A percentile compares a stretch with the other conserved stretches of the same genome.
These are phyloP conservation scores for Gallinago media DNA, from an alignment of 2,113 vertebrate species.

Conservation along the genomic window DNA sequence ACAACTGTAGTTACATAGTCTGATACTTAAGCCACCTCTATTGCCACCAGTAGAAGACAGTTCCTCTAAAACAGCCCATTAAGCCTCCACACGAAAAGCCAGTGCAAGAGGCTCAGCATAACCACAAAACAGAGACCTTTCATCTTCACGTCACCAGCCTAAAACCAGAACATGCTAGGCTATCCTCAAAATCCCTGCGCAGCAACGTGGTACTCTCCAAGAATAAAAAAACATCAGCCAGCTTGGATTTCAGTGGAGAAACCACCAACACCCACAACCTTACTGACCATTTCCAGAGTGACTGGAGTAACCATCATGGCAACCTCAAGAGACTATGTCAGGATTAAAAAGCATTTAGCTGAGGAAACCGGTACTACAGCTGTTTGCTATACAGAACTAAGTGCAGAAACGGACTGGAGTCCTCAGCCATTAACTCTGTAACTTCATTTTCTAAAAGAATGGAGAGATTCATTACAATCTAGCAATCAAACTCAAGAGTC, in stretches of 20 bases:
- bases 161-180: fast-evolving
- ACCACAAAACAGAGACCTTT: not conserved
- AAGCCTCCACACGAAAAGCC: not conserved
- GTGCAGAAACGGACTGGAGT: not conserved
- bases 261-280: not conserved
- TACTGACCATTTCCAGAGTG: not conserved
- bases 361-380: not conserved
- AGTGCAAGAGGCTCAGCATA: not conserved
- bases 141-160: not conserved
- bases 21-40: not conserved
- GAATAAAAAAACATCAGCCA: not conserved
- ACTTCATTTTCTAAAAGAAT: not conserved
- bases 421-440: not conserved
- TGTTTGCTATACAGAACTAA: not conserved
- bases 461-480: not conserved
- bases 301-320: not conserved
- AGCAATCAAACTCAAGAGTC: not conserved
- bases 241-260: not conserved
- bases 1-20: not conserved
- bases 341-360: not conserved
- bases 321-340: not conserved
- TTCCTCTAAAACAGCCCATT: not conserved
- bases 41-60: not conserved
- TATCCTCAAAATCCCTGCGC: not conserved
- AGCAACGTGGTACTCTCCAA: not conserved